phyloP scores from a whole-genome alignment of 64 coral and sea anemone genomes.

The Actinia tenebrosa region DNA sequence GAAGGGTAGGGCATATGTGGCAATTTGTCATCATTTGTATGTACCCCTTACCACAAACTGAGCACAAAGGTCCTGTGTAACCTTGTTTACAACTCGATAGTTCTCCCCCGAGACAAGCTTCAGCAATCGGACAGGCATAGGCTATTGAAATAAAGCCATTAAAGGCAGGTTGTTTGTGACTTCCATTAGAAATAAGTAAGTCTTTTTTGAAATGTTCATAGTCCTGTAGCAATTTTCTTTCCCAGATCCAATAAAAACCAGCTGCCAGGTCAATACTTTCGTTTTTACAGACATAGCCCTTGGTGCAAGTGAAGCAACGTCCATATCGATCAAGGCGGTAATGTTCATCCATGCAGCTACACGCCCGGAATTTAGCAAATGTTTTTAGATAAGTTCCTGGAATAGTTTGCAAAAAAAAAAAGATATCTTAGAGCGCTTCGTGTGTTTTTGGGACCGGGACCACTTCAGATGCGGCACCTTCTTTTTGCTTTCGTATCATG shows the following conservation, averaged over 20 bases:
- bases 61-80: conserved; percentile 24
- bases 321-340: conserved; percentile 31
- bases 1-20: conserved; percentile 14
- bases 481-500: too few relatives aligned
- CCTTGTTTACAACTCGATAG: conserved; percentile 10
- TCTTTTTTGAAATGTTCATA: not conserved
- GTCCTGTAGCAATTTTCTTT: not conserved
- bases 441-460: too few relatives aligned
- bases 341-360: conserved; percentile 1
- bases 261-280: not conserved
- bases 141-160: not conserved
- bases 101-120: conserved; percentile 30
- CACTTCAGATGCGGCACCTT: too few relatives aligned
- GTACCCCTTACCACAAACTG: conserved; percentile 22
- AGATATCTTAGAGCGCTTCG: not conserved
- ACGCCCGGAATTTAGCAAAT: conserved; percentile 27
- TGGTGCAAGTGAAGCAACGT: not conserved
- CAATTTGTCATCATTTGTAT: conserved; percentile 3
- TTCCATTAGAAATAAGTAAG: not conserved
- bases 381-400: not conserved
- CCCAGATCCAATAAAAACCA: conserved; percentile 30
- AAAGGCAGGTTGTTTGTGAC: not conserved
- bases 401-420: not conserved
- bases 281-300: conserved; percentile 1
- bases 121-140: conserved; percentile 3